Conservation (phyloP, 2,113 vertebrate genomes). For the Irena cyanogastra region DNA sequence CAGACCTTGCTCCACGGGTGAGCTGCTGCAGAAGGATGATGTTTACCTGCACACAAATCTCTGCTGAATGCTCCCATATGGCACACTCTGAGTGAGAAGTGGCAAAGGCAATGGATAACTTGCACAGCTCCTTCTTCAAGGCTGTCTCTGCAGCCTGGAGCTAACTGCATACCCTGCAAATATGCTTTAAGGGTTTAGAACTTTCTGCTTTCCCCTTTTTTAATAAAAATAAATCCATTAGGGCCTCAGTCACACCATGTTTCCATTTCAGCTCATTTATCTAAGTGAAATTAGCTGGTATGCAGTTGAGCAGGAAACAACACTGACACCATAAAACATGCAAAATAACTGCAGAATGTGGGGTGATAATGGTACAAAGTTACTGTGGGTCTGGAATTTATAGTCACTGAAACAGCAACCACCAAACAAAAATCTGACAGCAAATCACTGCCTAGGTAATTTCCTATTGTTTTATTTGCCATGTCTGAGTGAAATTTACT, state of each 20-base stretch:
- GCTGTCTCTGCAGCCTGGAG: neutral
- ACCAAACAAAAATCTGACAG: neutral
- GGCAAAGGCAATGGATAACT: neutral
- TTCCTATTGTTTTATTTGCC: neutral
- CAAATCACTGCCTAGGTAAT: neutral
- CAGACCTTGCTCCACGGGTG: neutral
- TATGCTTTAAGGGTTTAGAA: neutral
- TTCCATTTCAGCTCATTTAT: constrained; percentile 19
- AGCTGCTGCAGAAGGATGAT: neutral
- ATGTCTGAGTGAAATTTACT: neutral
- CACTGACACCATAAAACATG: neutral
- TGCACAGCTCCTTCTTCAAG: neutral
- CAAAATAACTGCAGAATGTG: neutral
- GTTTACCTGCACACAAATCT: neutral
- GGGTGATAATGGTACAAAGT: neutral
- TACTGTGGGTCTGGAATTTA: neutral
- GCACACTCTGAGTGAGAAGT: neutral
- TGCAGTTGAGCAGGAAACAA: neutral
- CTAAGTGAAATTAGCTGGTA: constrained; percentile 30
- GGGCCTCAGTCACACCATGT: neutral
- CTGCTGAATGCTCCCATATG: neutral
- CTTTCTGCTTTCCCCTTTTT: neutral
- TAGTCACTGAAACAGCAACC: neutral
- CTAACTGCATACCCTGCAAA: neutral
- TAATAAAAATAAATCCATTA: neutral